A percentile compares a stretch with the other conserved stretches of the same genome.
These are phyloP conservation scores for Linepithema humile DNA, from an alignment of 1,140 invertebrate genomes.

Conservation along the genomic window DNA sequence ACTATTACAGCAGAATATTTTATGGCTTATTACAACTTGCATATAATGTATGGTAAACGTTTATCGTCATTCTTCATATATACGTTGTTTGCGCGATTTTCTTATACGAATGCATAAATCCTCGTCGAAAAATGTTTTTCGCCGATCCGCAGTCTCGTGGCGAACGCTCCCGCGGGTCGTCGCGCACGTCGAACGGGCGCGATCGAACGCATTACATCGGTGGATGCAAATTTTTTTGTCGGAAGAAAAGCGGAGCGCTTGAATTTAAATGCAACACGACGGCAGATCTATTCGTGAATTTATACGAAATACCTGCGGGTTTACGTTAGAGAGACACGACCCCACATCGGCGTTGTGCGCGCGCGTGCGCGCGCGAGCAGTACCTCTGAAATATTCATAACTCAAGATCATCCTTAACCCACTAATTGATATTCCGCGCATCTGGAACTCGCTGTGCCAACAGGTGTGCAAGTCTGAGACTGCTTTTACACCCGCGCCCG, in stretches of 20 bases:
- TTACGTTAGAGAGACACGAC: conserved; percentile 21
- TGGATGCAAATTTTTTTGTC: conserved; percentile 33
- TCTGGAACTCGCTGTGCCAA: conserved; percentile 70
- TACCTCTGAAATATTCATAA: conserved; percentile 74
- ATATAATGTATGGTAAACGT: too few species aligned
- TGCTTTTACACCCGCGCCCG: conserved; percentile 18
- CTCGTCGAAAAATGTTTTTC: conserved; percentile 26
- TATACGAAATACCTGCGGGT: conserved; percentile 22
- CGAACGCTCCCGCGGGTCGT: not conserved
- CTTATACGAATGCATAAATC: conserved; percentile 37
- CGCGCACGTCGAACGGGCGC: not conserved
- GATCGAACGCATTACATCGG: conserved; percentile 8
- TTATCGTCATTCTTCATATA: too few species aligned
- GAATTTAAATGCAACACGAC: conserved; percentile 37
- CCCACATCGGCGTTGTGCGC: not conserved
- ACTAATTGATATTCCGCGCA: conserved; percentile 75
- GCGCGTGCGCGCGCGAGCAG: not conserved
- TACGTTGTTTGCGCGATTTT: not conserved
- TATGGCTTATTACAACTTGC: too few species aligned
- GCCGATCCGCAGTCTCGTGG: conserved; percentile 5
- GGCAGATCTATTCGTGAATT: conserved; percentile 46
- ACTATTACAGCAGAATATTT: too few species aligned
- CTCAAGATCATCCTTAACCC: conserved; percentile 69
- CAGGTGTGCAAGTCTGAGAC: conserved; percentile 66
- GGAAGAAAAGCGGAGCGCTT: conserved; percentile 18